Evolutionary conservation across 2,888 invertebrate genomes (phyloP).

Genomic region (Leucania comma): DNA sequence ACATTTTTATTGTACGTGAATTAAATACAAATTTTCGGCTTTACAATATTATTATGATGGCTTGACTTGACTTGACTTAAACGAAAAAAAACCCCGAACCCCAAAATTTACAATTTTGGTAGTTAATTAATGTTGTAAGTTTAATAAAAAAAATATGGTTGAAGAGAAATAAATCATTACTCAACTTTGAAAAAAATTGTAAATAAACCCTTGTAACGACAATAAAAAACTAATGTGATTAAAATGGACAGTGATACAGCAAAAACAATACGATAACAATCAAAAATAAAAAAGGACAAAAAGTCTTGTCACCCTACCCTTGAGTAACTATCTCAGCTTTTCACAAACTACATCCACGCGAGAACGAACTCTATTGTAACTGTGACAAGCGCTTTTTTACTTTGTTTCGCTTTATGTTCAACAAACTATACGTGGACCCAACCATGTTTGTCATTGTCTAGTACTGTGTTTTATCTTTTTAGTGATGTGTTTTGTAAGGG

Average conservation of each 20-base stretch:
- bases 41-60: no score
- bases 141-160: no score
- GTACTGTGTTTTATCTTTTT: conserved; percentile 17
- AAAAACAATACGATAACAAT: neutral
- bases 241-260: neutral
- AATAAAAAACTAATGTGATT: neutral
- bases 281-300: neutral
- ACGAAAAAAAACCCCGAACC: no score
- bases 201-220: neutral
- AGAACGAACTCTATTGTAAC: conserved; percentile 12
- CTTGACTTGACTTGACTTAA: no score
- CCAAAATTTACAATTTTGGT: no score
- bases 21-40: no score
- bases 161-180: no score
- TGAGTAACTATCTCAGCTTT: conserved; percentile 33
- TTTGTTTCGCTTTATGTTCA: conserved; percentile 21
- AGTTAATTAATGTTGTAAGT: no score
- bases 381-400: conserved; percentile 8
- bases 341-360: conserved; percentile 7
- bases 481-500: conserved; percentile 18
- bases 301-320: conserved; percentile 40
- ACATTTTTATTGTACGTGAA: no score
- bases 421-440: neutral
- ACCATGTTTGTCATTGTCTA: conserved; percentile 6
- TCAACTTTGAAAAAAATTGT: no score